A percentile compares a stretch with the other conserved stretches of the same genome.
These are phyloP conservation scores for Colossoma macropomum DNA, from an alignment of 2,113 vertebrate genomes.

Conservation along the genomic window DNA sequence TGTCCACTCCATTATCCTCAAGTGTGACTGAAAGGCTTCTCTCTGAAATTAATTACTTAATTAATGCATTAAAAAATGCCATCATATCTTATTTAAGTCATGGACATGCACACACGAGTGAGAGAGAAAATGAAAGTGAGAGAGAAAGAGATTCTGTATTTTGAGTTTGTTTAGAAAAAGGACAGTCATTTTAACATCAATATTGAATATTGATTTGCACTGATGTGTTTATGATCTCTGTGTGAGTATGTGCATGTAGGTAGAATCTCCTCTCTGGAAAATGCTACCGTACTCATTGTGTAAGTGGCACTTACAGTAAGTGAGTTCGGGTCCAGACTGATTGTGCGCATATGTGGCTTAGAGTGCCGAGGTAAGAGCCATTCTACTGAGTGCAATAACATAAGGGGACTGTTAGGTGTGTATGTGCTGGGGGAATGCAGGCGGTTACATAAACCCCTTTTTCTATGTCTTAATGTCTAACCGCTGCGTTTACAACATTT, in stretches of 20 bases:
- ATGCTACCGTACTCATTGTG: background rate
- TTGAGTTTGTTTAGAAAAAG: background rate
- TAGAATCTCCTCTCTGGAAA: background rate
- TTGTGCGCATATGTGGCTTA: background rate
- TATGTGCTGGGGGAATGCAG: background rate
- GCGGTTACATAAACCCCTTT: background rate
- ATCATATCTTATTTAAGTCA: slow-evolving; percentile 59
- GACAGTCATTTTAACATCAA: background rate
- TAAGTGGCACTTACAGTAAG: background rate
- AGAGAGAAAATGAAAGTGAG: background rate
- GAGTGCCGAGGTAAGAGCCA: background rate
- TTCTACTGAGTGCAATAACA: background rate
- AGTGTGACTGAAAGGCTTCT: slow-evolving; percentile 83
- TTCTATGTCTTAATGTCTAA: background rate
- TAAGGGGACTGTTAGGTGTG: background rate
- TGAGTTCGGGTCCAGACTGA: background rate
- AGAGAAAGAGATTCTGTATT: background rate
- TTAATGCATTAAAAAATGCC: slow-evolving; percentile 67
- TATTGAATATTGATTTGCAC: background rate
- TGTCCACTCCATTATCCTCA: slow-evolving; percentile 88
- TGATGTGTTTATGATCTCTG: background rate
- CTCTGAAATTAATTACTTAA: slow-evolving; percentile 81
- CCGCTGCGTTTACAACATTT: too few relatives aligned
- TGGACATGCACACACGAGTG: background rate
- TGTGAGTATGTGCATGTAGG: background rate